Conservation (phyloP, 1,140 invertebrate genomes). For the Drosophila tani region DNA sequence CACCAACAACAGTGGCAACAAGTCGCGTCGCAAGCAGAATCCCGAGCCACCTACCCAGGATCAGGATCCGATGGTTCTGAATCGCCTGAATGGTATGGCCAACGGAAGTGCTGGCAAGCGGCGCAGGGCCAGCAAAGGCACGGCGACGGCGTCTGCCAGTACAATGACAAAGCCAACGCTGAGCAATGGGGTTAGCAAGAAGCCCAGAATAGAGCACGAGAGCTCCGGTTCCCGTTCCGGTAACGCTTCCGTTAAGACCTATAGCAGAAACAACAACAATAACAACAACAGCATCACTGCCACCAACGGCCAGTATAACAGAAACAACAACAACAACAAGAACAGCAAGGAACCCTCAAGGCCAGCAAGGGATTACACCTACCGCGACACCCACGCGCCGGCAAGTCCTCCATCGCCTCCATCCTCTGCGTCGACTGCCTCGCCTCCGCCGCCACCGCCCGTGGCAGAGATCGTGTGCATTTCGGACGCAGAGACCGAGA, state of each 20-base stretch:
- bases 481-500: constrained; percentile 50
- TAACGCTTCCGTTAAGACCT: constrained; percentile 2
- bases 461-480: constrained; percentile 42
- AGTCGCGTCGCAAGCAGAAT: constrained; percentile 29
- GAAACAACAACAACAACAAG: constrained; percentile 43
- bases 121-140: constrained; percentile 35
- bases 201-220: constrained; percentile 36
- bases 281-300: constrained; percentile 59
- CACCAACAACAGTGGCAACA: constrained; percentile 28
- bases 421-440: constrained; percentile 42
- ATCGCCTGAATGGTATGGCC: constrained; percentile 56
- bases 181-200: constrained; percentile 55
- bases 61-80: constrained; percentile 12
- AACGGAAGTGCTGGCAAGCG: constrained; percentile 43
- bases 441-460: constrained; percentile 51
- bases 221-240: constrained; percentile 12
- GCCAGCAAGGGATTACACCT: constrained; percentile 44
- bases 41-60: constrained; percentile 23
- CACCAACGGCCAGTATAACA: constrained; percentile 55
- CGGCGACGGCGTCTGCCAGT: neutral
- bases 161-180: constrained; percentile 7
- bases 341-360: constrained; percentile 32
- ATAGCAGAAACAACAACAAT: constrained; percentile 50
- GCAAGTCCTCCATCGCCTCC: constrained; percentile 42
- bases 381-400: constrained; percentile 63